Evolutionary conservation across 2,113 vertebrate species (phyloP).

Genomic region (Isichthys henryi): DNA sequence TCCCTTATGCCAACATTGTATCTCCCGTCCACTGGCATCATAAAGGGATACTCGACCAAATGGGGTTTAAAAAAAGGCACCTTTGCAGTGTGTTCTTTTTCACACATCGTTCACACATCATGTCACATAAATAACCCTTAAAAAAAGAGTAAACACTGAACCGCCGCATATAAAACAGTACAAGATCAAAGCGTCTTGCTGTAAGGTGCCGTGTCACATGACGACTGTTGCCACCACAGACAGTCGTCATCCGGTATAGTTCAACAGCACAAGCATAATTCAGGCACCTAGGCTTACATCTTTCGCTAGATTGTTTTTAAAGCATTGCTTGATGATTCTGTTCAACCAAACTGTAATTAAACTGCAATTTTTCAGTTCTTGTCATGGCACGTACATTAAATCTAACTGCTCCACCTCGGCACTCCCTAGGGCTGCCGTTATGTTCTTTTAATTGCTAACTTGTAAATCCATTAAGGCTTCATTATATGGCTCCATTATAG

Average conservation of each 20-base stretch:
- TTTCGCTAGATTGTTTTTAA: background rate
- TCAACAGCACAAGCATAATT: background rate
- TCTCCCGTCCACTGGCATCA: background rate
- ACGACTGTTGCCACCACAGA: background rate
- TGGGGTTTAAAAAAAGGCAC: background rate
- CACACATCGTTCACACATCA: background rate
- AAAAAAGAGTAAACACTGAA: background rate
- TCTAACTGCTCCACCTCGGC: background rate
- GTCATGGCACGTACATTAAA: background rate
- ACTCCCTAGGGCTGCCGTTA: background rate
- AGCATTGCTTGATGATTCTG: background rate
- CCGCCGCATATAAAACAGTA: background rate
- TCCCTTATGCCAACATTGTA: background rate
- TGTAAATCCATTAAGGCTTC: background rate
- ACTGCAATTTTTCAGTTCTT: background rate
- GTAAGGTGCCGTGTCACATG: background rate
- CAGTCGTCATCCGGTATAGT: background rate
- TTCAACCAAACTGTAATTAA: conserved; percentile 1
- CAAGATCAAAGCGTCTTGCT: background rate
- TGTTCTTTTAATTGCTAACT: background rate
- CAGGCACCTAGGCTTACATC: background rate
- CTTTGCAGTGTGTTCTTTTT: background rate
- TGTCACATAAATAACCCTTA: background rate
- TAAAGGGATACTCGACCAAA: background rate
- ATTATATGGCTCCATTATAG: background rate